These are phyloP conservation scores for Cheilosia vernalis DNA, from an alignment of 2,888 invertebrate species.

Conservation along the genomic window DNA sequence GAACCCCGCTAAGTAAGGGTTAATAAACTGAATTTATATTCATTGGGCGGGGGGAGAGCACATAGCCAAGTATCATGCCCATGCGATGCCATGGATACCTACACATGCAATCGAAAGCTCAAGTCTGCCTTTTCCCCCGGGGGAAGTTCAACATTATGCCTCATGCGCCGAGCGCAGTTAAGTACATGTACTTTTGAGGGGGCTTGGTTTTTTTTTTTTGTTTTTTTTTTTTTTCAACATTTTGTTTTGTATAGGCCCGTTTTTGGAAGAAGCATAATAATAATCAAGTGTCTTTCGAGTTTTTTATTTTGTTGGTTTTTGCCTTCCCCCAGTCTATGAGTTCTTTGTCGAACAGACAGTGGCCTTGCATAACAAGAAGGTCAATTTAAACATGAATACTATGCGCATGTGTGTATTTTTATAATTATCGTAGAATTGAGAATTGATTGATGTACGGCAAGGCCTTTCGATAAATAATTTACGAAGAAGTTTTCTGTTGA, in stretches of 20 bases:
- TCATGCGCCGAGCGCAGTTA: too few relatives aligned
- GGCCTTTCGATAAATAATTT: constrained; percentile 6
- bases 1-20: constrained; percentile 20
- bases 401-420: constrained; percentile 10
- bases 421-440: constrained; percentile 37
- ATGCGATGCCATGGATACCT: constrained; percentile 8
- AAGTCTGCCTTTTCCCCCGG: neutral
- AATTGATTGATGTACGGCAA: constrained; percentile 27
- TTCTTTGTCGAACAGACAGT: constrained; percentile 6
- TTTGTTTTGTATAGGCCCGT: too few relatives aligned
- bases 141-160: too few relatives aligned
- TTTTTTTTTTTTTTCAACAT: too few relatives aligned
- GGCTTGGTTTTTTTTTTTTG: too few relatives aligned
- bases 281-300: too few relatives aligned
- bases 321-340: neutral
- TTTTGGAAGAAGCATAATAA: too few relatives aligned
- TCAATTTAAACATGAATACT: constrained; percentile 19
- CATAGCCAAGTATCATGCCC: constrained; percentile 3
- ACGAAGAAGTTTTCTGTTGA: neutral
- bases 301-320: neutral
- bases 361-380: constrained; percentile 45
- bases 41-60: neutral
- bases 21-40: constrained; percentile 38
- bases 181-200: too few relatives aligned
- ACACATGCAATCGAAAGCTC: constrained; percentile 23